These are phyloP conservation scores for Pyxicephalus adspersus DNA, from an alignment of 2,113 vertebrate species.

Conservation along the genomic window DNA sequence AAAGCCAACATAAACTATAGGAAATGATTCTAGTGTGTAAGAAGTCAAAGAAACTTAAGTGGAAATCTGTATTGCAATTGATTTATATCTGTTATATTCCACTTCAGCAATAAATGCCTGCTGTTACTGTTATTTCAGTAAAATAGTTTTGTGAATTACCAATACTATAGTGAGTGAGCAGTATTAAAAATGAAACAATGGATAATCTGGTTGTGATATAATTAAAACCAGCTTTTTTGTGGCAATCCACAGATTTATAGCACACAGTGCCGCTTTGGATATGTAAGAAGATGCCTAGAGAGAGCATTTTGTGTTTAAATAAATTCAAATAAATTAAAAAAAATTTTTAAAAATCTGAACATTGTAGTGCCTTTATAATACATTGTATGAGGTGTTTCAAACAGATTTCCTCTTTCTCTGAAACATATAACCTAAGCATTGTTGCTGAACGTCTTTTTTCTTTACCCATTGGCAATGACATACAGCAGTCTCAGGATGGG, in stretches of 20 bases:
- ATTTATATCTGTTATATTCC: not conserved
- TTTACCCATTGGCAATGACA: no score
- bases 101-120: conserved; percentile 18
- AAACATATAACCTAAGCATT: no score
- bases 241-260: not conserved
- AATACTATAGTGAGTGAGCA: not conserved
- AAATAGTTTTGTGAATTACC: conserved; percentile 2
- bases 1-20: conserved; percentile 37
- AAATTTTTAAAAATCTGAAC: no score
- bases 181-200: not conserved
- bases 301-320: no score
- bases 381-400: no score
- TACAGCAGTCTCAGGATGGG: no score
- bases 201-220: not conserved
- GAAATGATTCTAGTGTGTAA: conserved; percentile 7
- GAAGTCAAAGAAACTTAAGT: not conserved
- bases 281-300: not conserved
- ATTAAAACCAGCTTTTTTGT: not conserved
- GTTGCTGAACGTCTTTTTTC: no score
- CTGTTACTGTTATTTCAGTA: conserved; percentile 27
- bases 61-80: conserved; percentile 18
- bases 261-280: not conserved
- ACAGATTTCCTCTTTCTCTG: no score
- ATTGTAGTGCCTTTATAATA: no score
- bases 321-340: no score